phyloP scores from a whole-genome alignment of 2,113 vertebrate genomes.

The Halcyon malimbica region DNA sequence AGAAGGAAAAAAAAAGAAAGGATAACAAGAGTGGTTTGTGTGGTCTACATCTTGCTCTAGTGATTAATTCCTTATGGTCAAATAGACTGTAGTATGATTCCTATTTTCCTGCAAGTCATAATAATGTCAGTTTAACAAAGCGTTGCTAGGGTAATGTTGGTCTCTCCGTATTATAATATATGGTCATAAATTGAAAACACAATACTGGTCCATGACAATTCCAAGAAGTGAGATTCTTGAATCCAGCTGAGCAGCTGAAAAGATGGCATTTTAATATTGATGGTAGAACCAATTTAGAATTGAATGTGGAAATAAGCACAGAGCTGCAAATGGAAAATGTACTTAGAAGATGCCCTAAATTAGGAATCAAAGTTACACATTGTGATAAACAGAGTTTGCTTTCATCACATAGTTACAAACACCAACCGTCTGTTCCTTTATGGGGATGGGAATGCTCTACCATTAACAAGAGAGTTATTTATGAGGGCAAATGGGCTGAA shows the following conservation, averaged over 20 bases:
- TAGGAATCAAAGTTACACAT: neutral
- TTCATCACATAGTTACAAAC: neutral
- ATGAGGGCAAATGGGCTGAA: neutral
- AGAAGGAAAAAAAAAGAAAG: neutral
- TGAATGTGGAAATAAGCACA: neutral
- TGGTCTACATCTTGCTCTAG: neutral
- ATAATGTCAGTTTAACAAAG: neutral
- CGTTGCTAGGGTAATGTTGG: neutral
- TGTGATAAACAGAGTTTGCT: neutral
- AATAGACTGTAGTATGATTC: neutral
- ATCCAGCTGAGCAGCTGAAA: neutral
- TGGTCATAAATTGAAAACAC: neutral
- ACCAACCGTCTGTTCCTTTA: neutral
- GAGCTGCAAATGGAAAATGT: neutral
- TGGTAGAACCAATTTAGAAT: neutral
- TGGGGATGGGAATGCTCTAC: neutral
- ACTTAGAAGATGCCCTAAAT: neutral
- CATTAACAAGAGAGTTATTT: neutral
- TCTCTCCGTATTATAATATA: neutral
- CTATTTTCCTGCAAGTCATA: neutral
- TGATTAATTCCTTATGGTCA: neutral
- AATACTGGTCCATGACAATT: neutral
- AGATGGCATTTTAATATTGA: neutral
- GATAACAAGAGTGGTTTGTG: neutral
- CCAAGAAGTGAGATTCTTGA: neutral